These are phyloP conservation scores for Caenorhabditis drosophilae DNA, from an alignment of 2,888 invertebrate species.

Conservation along the genomic window DNA sequence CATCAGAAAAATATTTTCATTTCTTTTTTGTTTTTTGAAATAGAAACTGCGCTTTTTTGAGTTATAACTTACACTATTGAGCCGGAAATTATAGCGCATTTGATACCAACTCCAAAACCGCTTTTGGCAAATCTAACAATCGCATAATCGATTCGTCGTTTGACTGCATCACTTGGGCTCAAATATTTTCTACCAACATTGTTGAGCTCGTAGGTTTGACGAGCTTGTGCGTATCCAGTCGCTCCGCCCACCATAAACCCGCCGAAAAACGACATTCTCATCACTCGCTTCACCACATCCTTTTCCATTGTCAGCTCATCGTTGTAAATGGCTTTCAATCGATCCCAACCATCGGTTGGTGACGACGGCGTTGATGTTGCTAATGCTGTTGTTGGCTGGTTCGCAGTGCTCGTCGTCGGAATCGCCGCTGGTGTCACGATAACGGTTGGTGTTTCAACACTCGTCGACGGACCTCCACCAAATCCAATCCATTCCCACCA, in stretches of 20 bases:
- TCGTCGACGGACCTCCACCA: slow-evolving; percentile 3
- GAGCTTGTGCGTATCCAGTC: slow-evolving; percentile 46
- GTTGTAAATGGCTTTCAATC: slow-evolving; percentile 44
- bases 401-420: too few relatives aligned
- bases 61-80: slow-evolving; percentile 48
- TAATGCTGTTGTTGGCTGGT: neutral
- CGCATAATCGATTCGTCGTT: slow-evolving; percentile 51
- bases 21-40: neutral
- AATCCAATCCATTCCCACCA: slow-evolving; percentile 38
- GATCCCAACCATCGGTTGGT: slow-evolving; percentile 43
- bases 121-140: slow-evolving; percentile 53
- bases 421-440: neutral
- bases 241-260: slow-evolving; percentile 55
- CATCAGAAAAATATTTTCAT: too few relatives aligned
- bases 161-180: slow-evolving; percentile 51
- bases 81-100: slow-evolving; percentile 50
- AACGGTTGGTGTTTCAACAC: neutral
- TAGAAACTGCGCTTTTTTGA: neutral
- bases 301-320: slow-evolving; percentile 44
- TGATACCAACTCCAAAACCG: slow-evolving; percentile 50
- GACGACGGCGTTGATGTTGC: neutral
- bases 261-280: slow-evolving; percentile 50
- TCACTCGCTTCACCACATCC: slow-evolving; percentile 39
- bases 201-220: slow-evolving; percentile 45
- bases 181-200: slow-evolving; percentile 50